These are phyloP conservation scores for Pelobates cultripes DNA, from an alignment of 2,797 vertebrate genomes.

Conservation along the genomic window DNA sequence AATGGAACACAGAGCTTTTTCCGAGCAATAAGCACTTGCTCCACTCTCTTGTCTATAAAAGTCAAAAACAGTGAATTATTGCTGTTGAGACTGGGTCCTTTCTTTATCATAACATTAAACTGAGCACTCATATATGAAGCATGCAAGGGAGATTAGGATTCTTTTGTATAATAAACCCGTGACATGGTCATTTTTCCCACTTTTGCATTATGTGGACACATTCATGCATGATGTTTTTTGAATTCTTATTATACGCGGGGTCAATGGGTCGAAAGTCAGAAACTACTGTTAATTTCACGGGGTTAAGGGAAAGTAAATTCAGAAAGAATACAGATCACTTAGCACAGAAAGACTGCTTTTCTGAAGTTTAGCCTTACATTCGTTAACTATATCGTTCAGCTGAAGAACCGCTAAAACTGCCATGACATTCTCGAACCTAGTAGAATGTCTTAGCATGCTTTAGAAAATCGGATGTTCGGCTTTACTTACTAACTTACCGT, in stretches of 20 bases:
- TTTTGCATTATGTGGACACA: slow-evolving; percentile 92
- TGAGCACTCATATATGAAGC: slow-evolving; percentile 76
- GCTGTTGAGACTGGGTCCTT: slow-evolving; percentile 74
- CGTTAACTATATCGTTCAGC: slow-evolving; percentile 95
- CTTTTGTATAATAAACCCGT: slow-evolving; percentile 82
- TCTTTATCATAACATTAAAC: slow-evolving; percentile 80
- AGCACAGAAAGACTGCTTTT: slow-evolving; percentile 88
- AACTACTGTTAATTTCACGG: slow-evolving; percentile 99
- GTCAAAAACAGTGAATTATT: slow-evolving; percentile 76
- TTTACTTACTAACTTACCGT: too few relatives aligned
- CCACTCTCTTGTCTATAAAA: slow-evolving; percentile 83
- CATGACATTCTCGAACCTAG: slow-evolving; percentile 80
- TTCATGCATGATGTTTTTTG: slow-evolving; percentile 98
- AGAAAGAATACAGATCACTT: slow-evolving; percentile 99
- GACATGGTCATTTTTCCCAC: slow-evolving; percentile 85
- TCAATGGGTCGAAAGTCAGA: slow-evolving; percentile 89
- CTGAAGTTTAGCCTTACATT: slow-evolving; percentile 87
- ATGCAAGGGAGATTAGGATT: slow-evolving; percentile 79
- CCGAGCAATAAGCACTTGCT: slow-evolving; percentile 72
- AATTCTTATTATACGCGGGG: slow-evolving; percentile 98
- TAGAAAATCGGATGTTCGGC: too few relatives aligned
- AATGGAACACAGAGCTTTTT: slow-evolving; percentile 71
- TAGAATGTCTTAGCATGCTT: slow-evolving; percentile 81
- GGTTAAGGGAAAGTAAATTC: slow-evolving; percentile 99
- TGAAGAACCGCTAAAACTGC: slow-evolving; percentile 88